phyloP scores from a whole-genome alignment of 2,888 invertebrate species.

The Sinotaia quadrata region DNA sequence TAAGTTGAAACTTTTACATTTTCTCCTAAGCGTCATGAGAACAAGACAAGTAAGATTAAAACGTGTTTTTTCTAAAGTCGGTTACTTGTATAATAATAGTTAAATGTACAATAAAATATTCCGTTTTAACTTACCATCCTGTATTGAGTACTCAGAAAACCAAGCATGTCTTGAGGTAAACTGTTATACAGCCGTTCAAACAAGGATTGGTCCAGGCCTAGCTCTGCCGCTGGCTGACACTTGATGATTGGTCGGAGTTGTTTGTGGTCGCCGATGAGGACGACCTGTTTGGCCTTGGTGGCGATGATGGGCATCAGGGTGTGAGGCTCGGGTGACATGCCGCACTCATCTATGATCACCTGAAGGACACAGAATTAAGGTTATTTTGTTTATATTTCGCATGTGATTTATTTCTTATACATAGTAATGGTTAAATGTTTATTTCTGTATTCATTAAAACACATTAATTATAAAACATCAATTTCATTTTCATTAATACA shows the following conservation, averaged over 20 bases:
- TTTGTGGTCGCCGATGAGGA: slow-evolving; percentile 67
- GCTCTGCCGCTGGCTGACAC: slow-evolving; percentile 43
- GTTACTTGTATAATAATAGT: too few relatives aligned
- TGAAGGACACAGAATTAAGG: slow-evolving; percentile 20
- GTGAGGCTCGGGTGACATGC: slow-evolving; percentile 65
- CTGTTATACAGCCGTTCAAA: slow-evolving; percentile 49
- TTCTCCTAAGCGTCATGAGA: too few relatives aligned
- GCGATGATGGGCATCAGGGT: slow-evolving; percentile 56
- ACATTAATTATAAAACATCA: too few relatives aligned
- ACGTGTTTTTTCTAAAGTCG: too few relatives aligned
- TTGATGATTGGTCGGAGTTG: slow-evolving; percentile 64
- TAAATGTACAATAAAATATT: too few relatives aligned
- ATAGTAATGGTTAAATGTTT: too few relatives aligned
- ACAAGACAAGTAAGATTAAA: too few relatives aligned
- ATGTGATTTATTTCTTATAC: too few relatives aligned
- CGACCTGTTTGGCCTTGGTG: slow-evolving; percentile 46
- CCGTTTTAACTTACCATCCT: slow-evolving; percentile 65
- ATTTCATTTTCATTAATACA: too few relatives aligned
- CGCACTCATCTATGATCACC: slow-evolving; percentile 63
- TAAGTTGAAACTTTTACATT: too few relatives aligned
- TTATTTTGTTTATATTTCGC: too few relatives aligned
- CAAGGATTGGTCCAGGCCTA: slow-evolving; percentile 53
- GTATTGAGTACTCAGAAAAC: slow-evolving; percentile 57
- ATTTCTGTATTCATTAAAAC: too few relatives aligned
- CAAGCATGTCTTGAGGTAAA: slow-evolving; percentile 27